Evolutionary conservation across 1,140 invertebrate species (phyloP), one percentile per base, ranked within the genome.

Genomic region (Brachionus asplanchnoidis): DNA sequence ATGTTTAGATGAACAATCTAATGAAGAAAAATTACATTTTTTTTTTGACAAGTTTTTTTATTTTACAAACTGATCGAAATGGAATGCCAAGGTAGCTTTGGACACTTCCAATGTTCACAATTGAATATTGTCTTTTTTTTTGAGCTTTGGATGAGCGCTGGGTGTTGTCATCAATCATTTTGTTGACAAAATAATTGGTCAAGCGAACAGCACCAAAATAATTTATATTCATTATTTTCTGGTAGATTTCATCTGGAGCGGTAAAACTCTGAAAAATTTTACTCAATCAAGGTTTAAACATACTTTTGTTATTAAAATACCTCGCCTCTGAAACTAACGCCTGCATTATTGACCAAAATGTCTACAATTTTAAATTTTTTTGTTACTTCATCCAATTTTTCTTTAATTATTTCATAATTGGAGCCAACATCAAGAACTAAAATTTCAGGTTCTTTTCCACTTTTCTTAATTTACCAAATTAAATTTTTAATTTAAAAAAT

Each of bases 341-440:
- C 82, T 32, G 82, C 82, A 84, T 84, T 84, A 23, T 84, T 84
- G 14, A 84, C 44, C 32, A 84, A 60, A 56, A 84, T 65, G 40
- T 84, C 84, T 4, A 84, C 40, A n/a, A 3, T 28, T 53, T 60
- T 40, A 56, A 75, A 56, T 53, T 60, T 65, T n/a, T 75, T 23
- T 3, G 60, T 9, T 4, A 84, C 26, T 42, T 42, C 65, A 14
- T 78, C 84, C 14, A 84, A 14, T 56, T 84, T 78, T 26, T 44
- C n/a, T 75, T 40, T 60, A 3, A 84, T 36, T 12, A 7, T n/a
- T 14, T 84, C 68, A 17, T 44, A 17, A 36, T 40, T 44, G 9
- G 23, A 32, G 7, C 26, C 68, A 14, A 84, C 46, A 66, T 84
- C 84, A 14, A 84, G 50, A 46, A 32, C 12, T 60, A 84, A 36